Percentiles rank a stretch among this genome's conserved stretches.
Evolutionary conservation across 2,888 invertebrate genomes (phyloP).

Genomic region (Sinotaia quadrata): DNA sequence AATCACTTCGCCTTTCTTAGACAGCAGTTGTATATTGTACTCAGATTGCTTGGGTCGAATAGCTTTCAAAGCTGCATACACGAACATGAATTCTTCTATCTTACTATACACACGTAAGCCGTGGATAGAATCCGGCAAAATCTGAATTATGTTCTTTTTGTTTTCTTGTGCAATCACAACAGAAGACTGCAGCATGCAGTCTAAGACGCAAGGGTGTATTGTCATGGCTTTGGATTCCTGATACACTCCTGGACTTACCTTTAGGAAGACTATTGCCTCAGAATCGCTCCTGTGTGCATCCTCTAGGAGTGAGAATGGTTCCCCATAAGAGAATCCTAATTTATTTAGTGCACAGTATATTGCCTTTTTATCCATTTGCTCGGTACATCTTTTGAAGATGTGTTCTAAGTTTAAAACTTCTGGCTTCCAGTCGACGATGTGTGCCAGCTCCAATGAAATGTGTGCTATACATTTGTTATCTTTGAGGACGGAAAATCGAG

Average conservation of each 20-base stretch:
- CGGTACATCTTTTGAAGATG: slow-evolving; percentile 13
- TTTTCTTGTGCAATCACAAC: slow-evolving; percentile 29
- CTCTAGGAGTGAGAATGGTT: slow-evolving; percentile 22
- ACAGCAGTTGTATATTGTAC: background rate
- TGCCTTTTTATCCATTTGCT: slow-evolving; percentile 21
- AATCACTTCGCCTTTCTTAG: background rate
- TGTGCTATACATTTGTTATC: slow-evolving; percentile 19
- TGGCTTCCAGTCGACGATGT: background rate
- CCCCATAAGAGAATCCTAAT: slow-evolving; percentile 23
- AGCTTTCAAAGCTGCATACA: background rate
- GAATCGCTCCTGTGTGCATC: slow-evolving; percentile 32
- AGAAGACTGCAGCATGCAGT: slow-evolving; percentile 45
- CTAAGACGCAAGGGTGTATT: slow-evolving; percentile 47
- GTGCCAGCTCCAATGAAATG: slow-evolving; percentile 6
- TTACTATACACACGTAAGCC: background rate
- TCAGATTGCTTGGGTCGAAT: background rate
- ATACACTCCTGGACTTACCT: slow-evolving; percentile 32
- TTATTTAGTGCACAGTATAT: slow-evolving; percentile 20
- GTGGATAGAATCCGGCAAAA: background rate
- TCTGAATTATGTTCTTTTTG: background rate
- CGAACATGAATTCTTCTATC: background rate
- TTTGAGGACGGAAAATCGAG: slow-evolving; percentile 2
- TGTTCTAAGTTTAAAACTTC: slow-evolving; percentile 22
- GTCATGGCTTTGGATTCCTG: slow-evolving; percentile 38
- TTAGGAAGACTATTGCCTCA: slow-evolving; percentile 40